Conservation (phyloP, 2,797 vertebrate species). For the Sebastes oblongus region DNA sequence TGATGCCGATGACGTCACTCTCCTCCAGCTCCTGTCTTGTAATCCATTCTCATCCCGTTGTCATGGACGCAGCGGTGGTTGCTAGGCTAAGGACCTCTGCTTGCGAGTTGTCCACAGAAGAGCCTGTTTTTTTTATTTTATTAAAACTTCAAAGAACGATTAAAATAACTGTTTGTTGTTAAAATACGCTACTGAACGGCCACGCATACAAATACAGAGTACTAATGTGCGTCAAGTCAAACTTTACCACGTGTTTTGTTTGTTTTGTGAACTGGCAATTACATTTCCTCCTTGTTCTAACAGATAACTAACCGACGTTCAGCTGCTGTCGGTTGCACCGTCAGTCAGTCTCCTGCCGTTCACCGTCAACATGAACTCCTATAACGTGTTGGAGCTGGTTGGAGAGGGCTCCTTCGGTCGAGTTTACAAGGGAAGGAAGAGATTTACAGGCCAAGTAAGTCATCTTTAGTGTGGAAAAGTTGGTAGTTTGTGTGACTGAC, state of each 20-base stretch:
- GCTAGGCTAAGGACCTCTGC: conserved; percentile 63
- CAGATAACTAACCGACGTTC: neutral
- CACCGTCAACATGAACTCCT: conserved; percentile 83
- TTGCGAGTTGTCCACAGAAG: conserved; percentile 12
- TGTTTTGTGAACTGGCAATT: conserved; percentile 49
- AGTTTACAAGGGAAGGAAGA: conserved; percentile 93
- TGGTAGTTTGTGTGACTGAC: neutral
- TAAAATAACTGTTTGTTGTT: rapidly evolving
- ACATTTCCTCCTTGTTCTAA: conserved; percentile 9
- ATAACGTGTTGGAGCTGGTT: conserved; percentile 91
- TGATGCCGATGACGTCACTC: neutral
- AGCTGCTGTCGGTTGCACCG: neutral
- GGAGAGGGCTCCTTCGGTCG: conserved; percentile 95
- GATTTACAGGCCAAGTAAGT: conserved; percentile 88
- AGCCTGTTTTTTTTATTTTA: conserved; percentile 31
- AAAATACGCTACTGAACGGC: rapidly evolving
- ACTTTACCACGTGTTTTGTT: neutral
- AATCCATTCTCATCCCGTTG: conserved; percentile 47
- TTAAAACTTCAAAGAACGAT: neutral
- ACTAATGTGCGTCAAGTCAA: rapidly evolving
- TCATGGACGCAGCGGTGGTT: conserved; percentile 64
- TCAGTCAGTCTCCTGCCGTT: neutral
- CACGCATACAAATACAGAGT: rapidly evolving
- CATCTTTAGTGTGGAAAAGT: neutral
- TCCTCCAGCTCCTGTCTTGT: conserved; percentile 16